Base-by-base conservation (phyloP, 2,113 vertebrate genomes). In the Antigone vipio region DNA sequence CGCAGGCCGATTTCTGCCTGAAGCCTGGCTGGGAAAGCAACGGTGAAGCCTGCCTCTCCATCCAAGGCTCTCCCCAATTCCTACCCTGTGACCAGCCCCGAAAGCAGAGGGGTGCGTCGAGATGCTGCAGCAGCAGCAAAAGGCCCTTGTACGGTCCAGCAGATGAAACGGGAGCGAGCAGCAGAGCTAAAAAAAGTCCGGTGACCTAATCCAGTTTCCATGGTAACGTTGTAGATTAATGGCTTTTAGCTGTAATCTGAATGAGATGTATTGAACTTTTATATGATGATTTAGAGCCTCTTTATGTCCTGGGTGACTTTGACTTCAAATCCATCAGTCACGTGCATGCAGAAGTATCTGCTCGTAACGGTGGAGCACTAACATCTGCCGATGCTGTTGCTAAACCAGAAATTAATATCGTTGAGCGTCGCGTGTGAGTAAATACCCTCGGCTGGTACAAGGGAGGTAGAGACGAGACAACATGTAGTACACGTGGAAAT, bases 181-280 rank as follows among this genome's bases (percentile, higher is more conserved):
- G 71, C 52, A 9, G 62, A 56, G 95, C 93, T 95, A 79, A 95
- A 93, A 82, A 86, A 87, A 80, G 72, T 86, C 79, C 59, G 15
- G 42, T 59, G 75, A 88, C 44, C 88, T 93, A 55, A 94, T 96
- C 95, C 74, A 19, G 78, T 96, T 92, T 34, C 95, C 90, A 92
- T 84, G 63, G 79, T 2, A 93, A 93, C 52, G 1, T 34, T 81
- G 93, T 85, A 73, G 92, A 85, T 95, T 94, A 96, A 95, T 85
- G 89, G 94, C 85, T 97, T 96, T 95, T 63, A 63, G 76, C 93
- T 88, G 84, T 97, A 94, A 95, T 89, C 95, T 79, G 80, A 97
- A 90, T 12, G 91, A 96, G 79, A 21, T 2, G 55, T 21, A 47
- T 67, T 94, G 78, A 93, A 95, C 47, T 83, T 92, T 63, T 35